Conservation (phyloP, 2,797 vertebrate genomes). For the Columba guinea region DNA sequence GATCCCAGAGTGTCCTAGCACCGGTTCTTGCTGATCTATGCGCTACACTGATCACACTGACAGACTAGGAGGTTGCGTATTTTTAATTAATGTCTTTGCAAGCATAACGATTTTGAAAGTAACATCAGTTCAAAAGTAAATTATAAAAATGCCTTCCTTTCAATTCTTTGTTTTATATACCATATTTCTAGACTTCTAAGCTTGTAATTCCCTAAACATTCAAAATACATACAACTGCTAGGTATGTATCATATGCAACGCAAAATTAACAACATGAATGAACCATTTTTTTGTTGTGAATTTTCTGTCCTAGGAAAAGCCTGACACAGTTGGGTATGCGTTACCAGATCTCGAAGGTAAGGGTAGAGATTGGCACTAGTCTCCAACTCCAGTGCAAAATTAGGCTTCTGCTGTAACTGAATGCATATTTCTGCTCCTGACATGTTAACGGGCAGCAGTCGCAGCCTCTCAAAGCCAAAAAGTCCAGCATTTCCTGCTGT, state of each 20-base stretch:
- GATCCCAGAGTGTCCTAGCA: not conserved
- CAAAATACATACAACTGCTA: not conserved
- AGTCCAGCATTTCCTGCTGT: not conserved
- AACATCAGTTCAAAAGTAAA: not conserved
- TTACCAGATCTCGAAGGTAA: not conserved
- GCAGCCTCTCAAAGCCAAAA: not conserved
- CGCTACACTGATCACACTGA: fast-evolving
- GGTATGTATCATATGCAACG: fast-evolving
- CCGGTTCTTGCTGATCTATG: not conserved
- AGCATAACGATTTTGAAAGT: not conserved
- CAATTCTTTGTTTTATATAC: not conserved
- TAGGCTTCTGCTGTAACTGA: not conserved
- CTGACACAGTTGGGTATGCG: not conserved
- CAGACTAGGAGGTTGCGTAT: not conserved
- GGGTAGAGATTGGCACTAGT: not conserved
- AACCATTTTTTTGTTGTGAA: fast-evolving
- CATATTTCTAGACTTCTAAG: not conserved
- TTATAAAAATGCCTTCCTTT: not conserved
- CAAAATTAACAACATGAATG: not conserved
- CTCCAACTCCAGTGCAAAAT: not conserved
- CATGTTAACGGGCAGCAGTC: fast-evolving
- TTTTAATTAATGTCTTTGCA: not conserved
- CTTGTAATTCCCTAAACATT: not conserved
- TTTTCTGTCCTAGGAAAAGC: not conserved
- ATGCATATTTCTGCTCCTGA: not conserved